phyloP scores from a whole-genome alignment of 1,140 invertebrate species.

The Drosophila nigromelanica region DNA sequence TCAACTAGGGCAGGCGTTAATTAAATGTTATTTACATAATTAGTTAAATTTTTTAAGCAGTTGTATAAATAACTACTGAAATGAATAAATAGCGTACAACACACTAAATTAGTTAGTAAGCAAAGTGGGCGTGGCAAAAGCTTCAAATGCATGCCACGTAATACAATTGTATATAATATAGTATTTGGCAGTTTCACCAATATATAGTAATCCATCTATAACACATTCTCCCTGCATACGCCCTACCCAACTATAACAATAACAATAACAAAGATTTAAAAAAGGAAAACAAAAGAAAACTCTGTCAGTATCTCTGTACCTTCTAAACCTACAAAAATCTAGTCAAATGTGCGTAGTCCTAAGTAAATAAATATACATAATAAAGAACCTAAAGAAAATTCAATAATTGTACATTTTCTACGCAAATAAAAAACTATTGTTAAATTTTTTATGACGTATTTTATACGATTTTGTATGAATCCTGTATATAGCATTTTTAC shows the following conservation, averaged over 20 bases:
- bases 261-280: not conserved
- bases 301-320: slow-evolving; percentile 75
- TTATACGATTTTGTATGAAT: slow-evolving; percentile 71
- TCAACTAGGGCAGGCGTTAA: slow-evolving; percentile 16
- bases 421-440: slow-evolving; percentile 54
- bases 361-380: slow-evolving; percentile 71
- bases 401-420: slow-evolving; percentile 77
- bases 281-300: slow-evolving; percentile 20
- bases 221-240: slow-evolving; percentile 14
- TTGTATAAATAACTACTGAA: slow-evolving; percentile 31
- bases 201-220: slow-evolving; percentile 15
- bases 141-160: slow-evolving; percentile 42
- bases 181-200: not conserved
- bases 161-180: slow-evolving; percentile 7
- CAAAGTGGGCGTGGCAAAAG: slow-evolving; percentile 44
- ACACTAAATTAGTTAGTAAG: slow-evolving; percentile 76
- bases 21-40: slow-evolving; percentile 43
- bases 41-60: slow-evolving; percentile 59
- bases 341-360: slow-evolving; percentile 63
- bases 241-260: not conserved
- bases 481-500: slow-evolving; percentile 73
- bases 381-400: slow-evolving; percentile 26
- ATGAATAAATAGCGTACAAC: slow-evolving; percentile 65
- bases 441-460: slow-evolving; percentile 66
- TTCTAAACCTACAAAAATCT: slow-evolving; percentile 62